A percentile compares a stretch with the other conserved stretches of the same genome.
These are phyloP conservation scores for Gadopsis bispinosus DNA, from an alignment of 2,797 vertebrate species.

Conservation along the genomic window DNA sequence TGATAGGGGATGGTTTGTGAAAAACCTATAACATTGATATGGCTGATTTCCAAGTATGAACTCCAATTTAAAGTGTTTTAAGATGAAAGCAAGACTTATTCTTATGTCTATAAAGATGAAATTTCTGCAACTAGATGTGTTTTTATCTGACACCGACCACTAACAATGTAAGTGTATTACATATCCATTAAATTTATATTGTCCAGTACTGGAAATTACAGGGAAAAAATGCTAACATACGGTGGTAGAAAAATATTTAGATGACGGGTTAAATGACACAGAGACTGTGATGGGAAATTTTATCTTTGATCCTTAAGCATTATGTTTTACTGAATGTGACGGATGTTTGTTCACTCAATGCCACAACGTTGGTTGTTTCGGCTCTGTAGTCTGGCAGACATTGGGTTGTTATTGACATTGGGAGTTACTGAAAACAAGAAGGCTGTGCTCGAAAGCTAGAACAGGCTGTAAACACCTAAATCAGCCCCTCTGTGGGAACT, in stretches of 20 bases:
- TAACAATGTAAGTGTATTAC: not conserved
- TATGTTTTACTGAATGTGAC: too few species aligned
- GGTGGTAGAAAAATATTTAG: not conserved
- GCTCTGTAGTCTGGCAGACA: too few species aligned
- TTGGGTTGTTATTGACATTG: too few species aligned
- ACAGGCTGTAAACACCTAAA: too few species aligned
- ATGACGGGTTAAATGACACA: not conserved
- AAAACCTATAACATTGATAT: not conserved
- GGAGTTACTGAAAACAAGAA: too few species aligned
- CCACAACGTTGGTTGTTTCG: too few species aligned
- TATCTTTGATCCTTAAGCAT: too few species aligned
- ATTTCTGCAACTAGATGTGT: not conserved
- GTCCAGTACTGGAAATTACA: not conserved
- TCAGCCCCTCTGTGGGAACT: too few species aligned
- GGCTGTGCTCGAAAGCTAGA: too few species aligned
- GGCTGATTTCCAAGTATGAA: not conserved
- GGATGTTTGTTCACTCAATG: too few species aligned
- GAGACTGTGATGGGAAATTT: too few species aligned
- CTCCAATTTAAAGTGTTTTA: not conserved
- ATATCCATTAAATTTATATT: not conserved
- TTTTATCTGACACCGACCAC: not conserved
- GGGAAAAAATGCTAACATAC: too few species aligned
- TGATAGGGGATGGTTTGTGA: not conserved
- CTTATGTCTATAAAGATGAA: not conserved
- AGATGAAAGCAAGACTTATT: not conserved